Evolutionary conservation across 1,140 invertebrate genomes (phyloP), one percentile per base, ranked within the genome.

Genomic region (Oreohelix idahoensis): DNA sequence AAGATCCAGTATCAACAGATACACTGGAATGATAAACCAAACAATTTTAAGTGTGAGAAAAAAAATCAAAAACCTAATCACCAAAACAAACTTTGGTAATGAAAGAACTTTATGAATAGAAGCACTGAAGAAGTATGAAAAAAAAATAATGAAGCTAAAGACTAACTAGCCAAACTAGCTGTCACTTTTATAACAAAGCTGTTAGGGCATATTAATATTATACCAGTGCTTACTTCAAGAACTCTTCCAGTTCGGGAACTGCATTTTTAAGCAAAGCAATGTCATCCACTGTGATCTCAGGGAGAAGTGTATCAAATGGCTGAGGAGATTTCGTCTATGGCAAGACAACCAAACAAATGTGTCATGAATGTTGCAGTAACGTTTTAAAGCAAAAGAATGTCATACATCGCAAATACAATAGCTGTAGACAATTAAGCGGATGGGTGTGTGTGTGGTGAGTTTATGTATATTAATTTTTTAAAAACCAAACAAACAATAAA

Each of bases 211-310:
- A 13, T 63, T 45, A 45, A 45, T 8, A 15, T n/a, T n/a, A 45
- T 8, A 15, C 15, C 15, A 71, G n/a, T 17, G 85, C 86, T 87
- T 85, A 90, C 90, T 81, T 84, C 0, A 91, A 81, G 32, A 83
- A 49, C 73, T 85, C 83, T 23, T 89, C 86, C 20, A 94, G 82
- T 80, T 93, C 91, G 45, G 96, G 96, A 63, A 96, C 89, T 83
- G 94, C 92, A n/a, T 93, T 88, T 83, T 94, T 94, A 5, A 97
- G 91, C 29, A 93, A 90, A 84, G 95, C 94, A 83, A 97, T 94
- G 90, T 97, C 96, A 82, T 95, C 94, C 4, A 89, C 80, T 10
- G 93, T 93, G 35, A 95, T 90, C 91, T 94, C 90, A 84, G 93
- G 93, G 39, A 93, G 79, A 66, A 86, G 84, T 39, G 84, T 69